A percentile compares a stretch with the other conserved stretches of the same genome.
phyloP scores from a whole-genome alignment of 2,888 invertebrate species.

The Neoitamus cyanurus region DNA sequence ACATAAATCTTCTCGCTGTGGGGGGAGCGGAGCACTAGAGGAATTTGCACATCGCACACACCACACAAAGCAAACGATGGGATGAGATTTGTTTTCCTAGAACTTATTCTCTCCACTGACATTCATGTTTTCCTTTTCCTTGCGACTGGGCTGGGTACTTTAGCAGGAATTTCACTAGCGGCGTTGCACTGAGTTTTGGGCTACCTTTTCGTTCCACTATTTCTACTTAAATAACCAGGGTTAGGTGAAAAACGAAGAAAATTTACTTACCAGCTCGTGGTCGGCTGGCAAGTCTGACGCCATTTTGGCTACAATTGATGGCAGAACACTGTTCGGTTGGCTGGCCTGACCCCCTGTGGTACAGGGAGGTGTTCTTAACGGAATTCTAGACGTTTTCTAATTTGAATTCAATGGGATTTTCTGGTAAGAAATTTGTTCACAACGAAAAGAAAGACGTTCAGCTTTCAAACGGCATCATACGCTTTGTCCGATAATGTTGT shows the following conservation, averaged over 20 bases:
- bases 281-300: conserved; percentile 60
- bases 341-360: not conserved
- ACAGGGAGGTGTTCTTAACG: not conserved
- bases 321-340: not conserved
- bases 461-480: no score
- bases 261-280: conserved; percentile 57
- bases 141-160: not conserved
- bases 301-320: conserved; percentile 56
- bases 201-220: not conserved
- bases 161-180: not conserved
- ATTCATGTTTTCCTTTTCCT: not conserved
- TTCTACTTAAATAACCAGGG: not conserved
- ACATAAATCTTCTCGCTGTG: not conserved
- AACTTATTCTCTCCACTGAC: not conserved
- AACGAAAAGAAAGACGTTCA: not conserved
- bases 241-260: not conserved
- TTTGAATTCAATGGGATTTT: not conserved
- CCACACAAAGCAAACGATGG: not conserved
- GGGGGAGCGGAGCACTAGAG: not conserved
- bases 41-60: not conserved
- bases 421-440: not conserved
- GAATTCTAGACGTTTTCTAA: not conserved
- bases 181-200: not conserved
- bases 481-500: no score
- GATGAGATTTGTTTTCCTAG: conserved; percentile 5